Evolutionary conservation across 2,888 invertebrate genomes (phyloP), one percentile per base, ranked within the genome.

Genomic region (Pandemis corylana): DNA sequence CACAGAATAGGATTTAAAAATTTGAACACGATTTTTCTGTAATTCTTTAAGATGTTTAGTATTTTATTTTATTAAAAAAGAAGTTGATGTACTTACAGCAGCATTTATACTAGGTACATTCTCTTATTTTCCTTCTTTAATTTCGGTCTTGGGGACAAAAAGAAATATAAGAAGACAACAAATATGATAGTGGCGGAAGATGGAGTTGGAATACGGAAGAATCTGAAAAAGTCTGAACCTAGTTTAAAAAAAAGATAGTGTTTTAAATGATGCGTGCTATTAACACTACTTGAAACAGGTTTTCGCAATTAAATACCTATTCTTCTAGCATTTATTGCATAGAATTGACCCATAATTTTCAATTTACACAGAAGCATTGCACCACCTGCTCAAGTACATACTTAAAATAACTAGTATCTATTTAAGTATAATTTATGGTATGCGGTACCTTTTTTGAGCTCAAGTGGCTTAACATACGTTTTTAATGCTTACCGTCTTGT

Each of bases 351-450:
- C n/a, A 59, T 56, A 63, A 70, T 69, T 62, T 63, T 15, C 44
- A 71, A 75, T 71, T 62, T 67, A 36, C 59, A 63, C 63, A 63
- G 9, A 67, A 36, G 28, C 12, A 13, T 64, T 76, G 77, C 79
- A 81, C 80, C 78, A 88, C 86, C 85, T 86, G 85, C 77, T 81
- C 72, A 77, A 83, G 82, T 80, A 78, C 76, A 77, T 78, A 85
- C 89, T 89, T 86, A 81, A 84, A 81, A 76, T 83, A 85, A 83
- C 83, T 77, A 84, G 85, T 80, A 83, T 88, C 89, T 89, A 86
- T 89, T 90, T 91, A 85, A 82, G 83, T 82, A 84, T 90, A 86
- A 90, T 90, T 90, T 90, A 90, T 89, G 85, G 81, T 79, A 81
- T 76, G 82, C 81, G 81, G 82, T 83, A 81, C 80, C 80, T 82